Base-by-base conservation (phyloP, 2,888 invertebrate genomes). In the Arctia plantaginis region DNA sequence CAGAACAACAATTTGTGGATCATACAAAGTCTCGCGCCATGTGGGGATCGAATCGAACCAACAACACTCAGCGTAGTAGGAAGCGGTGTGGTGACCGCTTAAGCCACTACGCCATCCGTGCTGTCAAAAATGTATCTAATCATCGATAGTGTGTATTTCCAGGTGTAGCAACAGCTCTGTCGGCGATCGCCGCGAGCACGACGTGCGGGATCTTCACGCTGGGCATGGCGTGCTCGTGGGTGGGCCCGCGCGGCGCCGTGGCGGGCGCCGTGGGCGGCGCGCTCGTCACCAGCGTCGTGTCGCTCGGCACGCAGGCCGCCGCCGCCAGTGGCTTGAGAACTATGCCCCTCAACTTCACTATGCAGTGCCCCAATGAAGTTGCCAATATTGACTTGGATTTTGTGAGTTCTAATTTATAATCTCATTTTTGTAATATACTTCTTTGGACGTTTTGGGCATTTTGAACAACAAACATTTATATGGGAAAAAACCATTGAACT, bases 131-230 rank as follows among this genome's bases (percentile, higher is more conserved):
- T 18, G 30, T 3, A 39, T 3, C 10, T 23, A 13, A 3, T 7
- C 23, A 15, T 47, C 23, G 23, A 51, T 15, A 2, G 15, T 55
- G 13, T 18, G 1, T 7, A 41, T 59, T 59, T 73, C 12, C 74
- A 95, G 95, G 95, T 94, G 96, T 97, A 78, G 97, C 97, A 0
- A 97, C 97, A 64, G 97, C 98, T 27, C 92, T 98, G 69, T 97
- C 98, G n/a, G 98, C 98, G 0, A 98, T 98, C 80, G 97, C 98
- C 2, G 97, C 98, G 0, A 98, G 98, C 64, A 97, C 98, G 13
- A 97, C 98, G 0, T 97, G 98, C 85, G 98, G 98, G 0, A 96
- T 98, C 18, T 98, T 98, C 88, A 97, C 98, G 0, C 93, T 98
- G 35, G 98, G 98, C 77, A 98, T 98, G 97, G 94, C 97, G 80